Percentiles rank a stretch among this genome's conserved stretches.
Evolutionary conservation across 1,140 invertebrate species (phyloP).

Genomic region (Apis laboriosa): DNA sequence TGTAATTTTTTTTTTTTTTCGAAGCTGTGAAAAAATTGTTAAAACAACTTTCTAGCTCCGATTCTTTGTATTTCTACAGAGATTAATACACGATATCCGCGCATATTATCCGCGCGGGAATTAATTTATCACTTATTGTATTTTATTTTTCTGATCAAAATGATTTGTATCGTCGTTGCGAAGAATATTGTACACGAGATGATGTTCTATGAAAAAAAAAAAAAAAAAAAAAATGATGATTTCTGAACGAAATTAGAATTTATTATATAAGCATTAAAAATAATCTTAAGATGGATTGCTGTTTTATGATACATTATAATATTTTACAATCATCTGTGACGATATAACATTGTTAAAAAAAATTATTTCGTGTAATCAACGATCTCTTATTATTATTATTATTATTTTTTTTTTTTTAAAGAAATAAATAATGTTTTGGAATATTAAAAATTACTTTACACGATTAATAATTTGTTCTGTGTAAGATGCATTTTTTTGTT

Average conservation of each 20-base stretch:
- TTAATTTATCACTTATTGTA: background rate
- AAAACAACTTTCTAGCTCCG: background rate
- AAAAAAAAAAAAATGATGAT: background rate
- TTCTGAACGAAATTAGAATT: background rate
- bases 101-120: background rate
- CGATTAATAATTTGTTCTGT: background rate
- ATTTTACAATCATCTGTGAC: background rate
- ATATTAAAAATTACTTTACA: background rate
- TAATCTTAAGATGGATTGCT: background rate
- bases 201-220: background rate
- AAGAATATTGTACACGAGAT: background rate
- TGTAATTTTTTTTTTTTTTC: background rate
- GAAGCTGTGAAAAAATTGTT: background rate
- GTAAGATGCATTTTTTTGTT: background rate
- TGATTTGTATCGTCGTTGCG: background rate
- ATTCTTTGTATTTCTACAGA: background rate
- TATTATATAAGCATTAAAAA: background rate
- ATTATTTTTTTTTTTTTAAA: background rate
- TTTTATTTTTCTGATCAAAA: background rate
- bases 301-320: slow-evolving; percentile 16
- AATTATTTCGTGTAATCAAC: slow-evolving; percentile 8
- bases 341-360: background rate
- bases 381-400: background rate
- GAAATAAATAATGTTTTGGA: slow-evolving; percentile 11
- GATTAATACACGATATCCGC: background rate